Base-by-base conservation (phyloP, 1,140 invertebrate genomes). In the Caenorhabditis brenneri region DNA sequence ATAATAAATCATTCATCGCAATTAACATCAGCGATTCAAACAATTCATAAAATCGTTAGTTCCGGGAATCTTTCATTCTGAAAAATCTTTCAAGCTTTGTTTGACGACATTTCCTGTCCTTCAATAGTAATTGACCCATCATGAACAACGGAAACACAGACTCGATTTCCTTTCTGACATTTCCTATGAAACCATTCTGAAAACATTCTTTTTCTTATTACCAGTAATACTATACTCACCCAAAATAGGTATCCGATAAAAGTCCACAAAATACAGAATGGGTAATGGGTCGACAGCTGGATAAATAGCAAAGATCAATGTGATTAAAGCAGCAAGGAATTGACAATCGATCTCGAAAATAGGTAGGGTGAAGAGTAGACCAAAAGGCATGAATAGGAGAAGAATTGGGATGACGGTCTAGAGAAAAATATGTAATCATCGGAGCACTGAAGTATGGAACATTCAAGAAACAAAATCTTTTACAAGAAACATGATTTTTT, bases 221-320 rank as follows among this genome's bases (percentile, higher is more conserved):
- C 19, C 5, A 19, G 0, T 16, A 51, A 51, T 16, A 42, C 6
- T 0, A 27, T 27, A 51, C 51, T 33, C 19, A 36, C 58, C 58
- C 7, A 65, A 27, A 3, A 65, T 9, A 16, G 58, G 58, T 27
- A 65, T 65, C 16, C 58, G 10, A 36, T 65, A 65, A 16, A 33
- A 65, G 36, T 65, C 58, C 16, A 65, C 31, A 36, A 65, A 65
- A 65, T 65, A 65, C 1, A 65, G 31, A 16, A 65, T 65, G 2
- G 58, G 58, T 9, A 65, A 19, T n/a, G 58, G 58, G 36, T 65
- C 58, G 22, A 65, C 58, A 33, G 58, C 58, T 65, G 58, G 31
- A n/a, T 65, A 65, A 33, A 65, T 65, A 16, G 58, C 58, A 36
- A 65, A 65, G 15, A 65, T 65, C 58, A 65, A 65, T 27, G 58